Evolutionary conservation across 2,888 invertebrate genomes (phyloP).

Genomic region (Apotomis capreana): DNA sequence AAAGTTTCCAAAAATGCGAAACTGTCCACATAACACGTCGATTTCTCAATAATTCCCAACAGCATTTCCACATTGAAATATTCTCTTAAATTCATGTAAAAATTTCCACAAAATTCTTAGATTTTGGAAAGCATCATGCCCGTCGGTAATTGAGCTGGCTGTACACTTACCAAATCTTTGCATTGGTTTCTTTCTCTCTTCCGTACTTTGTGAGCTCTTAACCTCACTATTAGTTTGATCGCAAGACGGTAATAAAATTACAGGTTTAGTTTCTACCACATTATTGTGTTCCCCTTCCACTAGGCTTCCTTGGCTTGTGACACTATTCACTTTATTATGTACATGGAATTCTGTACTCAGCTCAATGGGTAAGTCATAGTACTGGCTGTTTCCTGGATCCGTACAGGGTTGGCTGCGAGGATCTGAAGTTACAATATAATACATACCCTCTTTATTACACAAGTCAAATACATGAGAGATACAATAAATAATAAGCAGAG

Average conservation of each 20-base stretch:
- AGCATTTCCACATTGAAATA: too few species aligned
- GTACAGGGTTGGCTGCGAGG: slow-evolving; percentile 4
- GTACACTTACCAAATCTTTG: slow-evolving; percentile 34
- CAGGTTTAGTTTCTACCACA: not conserved
- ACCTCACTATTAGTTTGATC: not conserved
- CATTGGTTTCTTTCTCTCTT: slow-evolving; percentile 11
- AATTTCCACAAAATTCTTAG: too few species aligned
- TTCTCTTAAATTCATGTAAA: too few species aligned
- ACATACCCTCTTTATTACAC: too few species aligned
- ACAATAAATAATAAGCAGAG: too few species aligned
- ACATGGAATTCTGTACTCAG: slow-evolving; percentile 15
- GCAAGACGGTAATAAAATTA: not conserved
- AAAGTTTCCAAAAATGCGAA: too few species aligned
- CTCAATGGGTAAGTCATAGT: slow-evolving; percentile 6
- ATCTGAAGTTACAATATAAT: slow-evolving; percentile 5
- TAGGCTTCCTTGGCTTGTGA: not conserved
- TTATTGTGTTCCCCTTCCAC: slow-evolving; percentile 3
- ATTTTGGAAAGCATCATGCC: too few species aligned
- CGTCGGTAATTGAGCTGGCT: too few species aligned
- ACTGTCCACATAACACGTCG: too few species aligned
- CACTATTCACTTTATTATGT: not conserved
- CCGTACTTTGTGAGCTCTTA: not conserved
- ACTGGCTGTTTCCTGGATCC: slow-evolving; percentile 1
- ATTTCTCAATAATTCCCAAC: too few species aligned
- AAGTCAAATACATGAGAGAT: too few species aligned